phyloP scores from a whole-genome alignment of 2,113 vertebrate species.

The Zingel zingel region DNA sequence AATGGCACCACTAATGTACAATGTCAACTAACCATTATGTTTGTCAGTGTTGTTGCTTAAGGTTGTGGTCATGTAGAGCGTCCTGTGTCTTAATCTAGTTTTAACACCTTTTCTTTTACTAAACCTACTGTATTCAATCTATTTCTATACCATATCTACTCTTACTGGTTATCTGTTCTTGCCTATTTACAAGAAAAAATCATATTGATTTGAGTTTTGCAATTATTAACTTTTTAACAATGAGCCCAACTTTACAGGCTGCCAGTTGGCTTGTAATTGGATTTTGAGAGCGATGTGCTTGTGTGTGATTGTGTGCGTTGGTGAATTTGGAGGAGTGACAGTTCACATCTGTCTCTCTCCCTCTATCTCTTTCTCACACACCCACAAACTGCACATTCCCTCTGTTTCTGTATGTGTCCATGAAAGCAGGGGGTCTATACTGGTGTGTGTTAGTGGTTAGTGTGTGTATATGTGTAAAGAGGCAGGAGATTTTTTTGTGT shows the following conservation, averaged over 20 bases:
- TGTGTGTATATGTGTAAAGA: constrained; percentile 52
- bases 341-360: constrained; percentile 67
- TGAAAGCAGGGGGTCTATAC: constrained; percentile 32
- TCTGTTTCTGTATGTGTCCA: constrained; percentile 19
- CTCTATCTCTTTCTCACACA: constrained; percentile 41
- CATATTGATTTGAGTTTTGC: constrained; percentile 37
- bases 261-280: constrained; percentile 70
- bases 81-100: background rate
- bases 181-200: constrained; percentile 16
- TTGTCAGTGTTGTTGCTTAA: background rate
- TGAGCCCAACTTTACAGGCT: constrained; percentile 51
- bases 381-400: constrained; percentile 2
- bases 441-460: constrained; percentile 32
- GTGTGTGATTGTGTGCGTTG: constrained; percentile 53
- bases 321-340: constrained; percentile 66
- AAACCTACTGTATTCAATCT: background rate
- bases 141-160: background rate
- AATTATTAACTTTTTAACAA: constrained; percentile 69
- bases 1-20: background rate
- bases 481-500: constrained; percentile 53
- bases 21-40: background rate
- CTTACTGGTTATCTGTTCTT: constrained; percentile 1
- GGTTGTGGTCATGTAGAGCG: background rate
- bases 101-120: background rate
- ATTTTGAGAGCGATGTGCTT: constrained; percentile 67